Evolutionary conservation across 1,140 invertebrate genomes (phyloP), one percentile per base, ranked within the genome.

Genomic region (Trissolcus basalis): DNA sequence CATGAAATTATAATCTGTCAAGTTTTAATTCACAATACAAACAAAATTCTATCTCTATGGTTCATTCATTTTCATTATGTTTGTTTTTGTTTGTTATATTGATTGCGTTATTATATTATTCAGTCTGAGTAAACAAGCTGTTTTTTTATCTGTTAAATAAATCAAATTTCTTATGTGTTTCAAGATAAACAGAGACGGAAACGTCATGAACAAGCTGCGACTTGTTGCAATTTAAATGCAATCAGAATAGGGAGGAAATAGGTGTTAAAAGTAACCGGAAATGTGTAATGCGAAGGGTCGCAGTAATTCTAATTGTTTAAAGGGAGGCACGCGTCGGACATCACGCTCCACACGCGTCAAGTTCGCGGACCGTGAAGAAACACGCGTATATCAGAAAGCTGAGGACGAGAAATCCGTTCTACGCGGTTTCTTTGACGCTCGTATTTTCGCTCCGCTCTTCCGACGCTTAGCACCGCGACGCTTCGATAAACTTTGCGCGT

Each of bases 401-500:
- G 60, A 63, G 63, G 63, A 49, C 73, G 75, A 75, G 58, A 74
- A 81, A 81, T 82, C 19, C 81, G 81, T 82, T 83, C 75, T 79
- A 82, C 78, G 76, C 80, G 73, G 73, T 51, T 78, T 58, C 72
- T 55, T 73, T 81, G 77, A 77, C 70, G 71, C 72, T 74, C 79
- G 74, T 64, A 77, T 83, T 27, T 27, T 64, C 83, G 86, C 85
- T 87, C 85, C 80, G 85, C 83, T 27, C 19, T 87, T 88, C 86
- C 85, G 86, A 87, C 84, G 86, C 86, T 87, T 78, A 84, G 83
- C 86, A 73, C 80, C 82, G 81, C 84, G 85, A 85, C 81, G 86
- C 86, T 86, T 78, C 77, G 82, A 50, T 81, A 81, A 83, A 73
- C 72, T 59, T 53, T 53, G 60, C 67, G 65, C 70, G 73, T 77